Evolutionary conservation across 2,113 vertebrate species (phyloP).

Genomic region (Periophthalmodon schlosseri): DNA sequence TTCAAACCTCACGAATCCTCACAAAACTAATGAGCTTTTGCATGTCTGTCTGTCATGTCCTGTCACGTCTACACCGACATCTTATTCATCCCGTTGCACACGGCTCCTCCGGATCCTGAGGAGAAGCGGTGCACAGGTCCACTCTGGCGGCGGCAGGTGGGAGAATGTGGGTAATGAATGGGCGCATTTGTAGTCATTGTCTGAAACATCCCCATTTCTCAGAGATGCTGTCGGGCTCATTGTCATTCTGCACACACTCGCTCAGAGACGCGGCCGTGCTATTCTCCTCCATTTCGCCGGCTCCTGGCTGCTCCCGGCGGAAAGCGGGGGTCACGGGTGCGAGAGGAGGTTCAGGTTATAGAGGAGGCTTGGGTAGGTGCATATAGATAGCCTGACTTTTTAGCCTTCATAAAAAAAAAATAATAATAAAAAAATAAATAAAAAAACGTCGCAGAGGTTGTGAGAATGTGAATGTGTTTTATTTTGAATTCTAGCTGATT

Average conservation of each 20-base stretch:
- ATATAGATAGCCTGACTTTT: slow-evolving; percentile 40
- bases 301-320: slow-evolving; percentile 45
- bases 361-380: slow-evolving; percentile 51
- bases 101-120: slow-evolving; percentile 10
- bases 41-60: slow-evolving; percentile 22
- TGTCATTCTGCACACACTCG: slow-evolving; percentile 56
- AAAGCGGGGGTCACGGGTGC: slow-evolving; percentile 62
- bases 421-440: slow-evolving; percentile 14
- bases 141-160: slow-evolving; percentile 27
- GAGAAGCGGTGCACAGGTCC: slow-evolving; percentile 26
- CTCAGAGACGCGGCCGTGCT: slow-evolving; percentile 17
- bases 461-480: neutral
- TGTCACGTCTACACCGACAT: slow-evolving; percentile 47
- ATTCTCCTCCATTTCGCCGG: slow-evolving; percentile 49
- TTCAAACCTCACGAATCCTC: neutral
- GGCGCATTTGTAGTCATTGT: slow-evolving; percentile 62
- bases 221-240: slow-evolving; percentile 40
- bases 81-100: slow-evolving; percentile 45
- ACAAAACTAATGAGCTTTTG: neutral
- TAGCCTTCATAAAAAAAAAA: slow-evolving; percentile 19
- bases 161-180: slow-evolving; percentile 52
- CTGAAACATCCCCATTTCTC: slow-evolving; percentile 54
- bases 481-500: no score
- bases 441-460: slow-evolving; percentile 19
- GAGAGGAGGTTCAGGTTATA: slow-evolving; percentile 27